Conservation (phyloP, 2,888 invertebrate genomes). For the Megalurothrips usitatus region DNA sequence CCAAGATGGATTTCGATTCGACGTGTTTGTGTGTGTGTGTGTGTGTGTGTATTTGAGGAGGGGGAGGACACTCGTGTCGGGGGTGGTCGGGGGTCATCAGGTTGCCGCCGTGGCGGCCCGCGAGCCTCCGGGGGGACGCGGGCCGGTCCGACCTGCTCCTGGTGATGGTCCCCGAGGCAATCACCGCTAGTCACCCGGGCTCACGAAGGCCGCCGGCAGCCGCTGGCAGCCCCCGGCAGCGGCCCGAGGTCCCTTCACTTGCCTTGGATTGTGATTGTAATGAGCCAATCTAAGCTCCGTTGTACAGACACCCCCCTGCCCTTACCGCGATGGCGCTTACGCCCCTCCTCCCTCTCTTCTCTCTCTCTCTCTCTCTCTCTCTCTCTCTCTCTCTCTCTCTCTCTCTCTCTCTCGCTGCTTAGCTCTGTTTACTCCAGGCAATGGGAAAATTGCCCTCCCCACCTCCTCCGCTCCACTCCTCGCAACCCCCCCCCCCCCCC, state of each 20-base stretch:
- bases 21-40: too few relatives aligned
- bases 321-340: neutral
- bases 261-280: conserved; percentile 6
- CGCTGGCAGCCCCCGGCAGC: neutral
- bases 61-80: neutral
- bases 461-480: neutral
- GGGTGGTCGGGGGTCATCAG: too few relatives aligned
- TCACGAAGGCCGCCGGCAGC: neutral
- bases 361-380: neutral
- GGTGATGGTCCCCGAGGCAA: neutral
- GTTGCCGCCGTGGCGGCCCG: neutral
- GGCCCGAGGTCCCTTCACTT: neutral
- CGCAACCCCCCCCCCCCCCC: neutral
- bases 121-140: neutral
- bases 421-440: conserved; percentile 4
- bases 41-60: neutral
- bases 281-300: conserved; percentile 18
- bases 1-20: too few relatives aligned
- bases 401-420: neutral
- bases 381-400: neutral
- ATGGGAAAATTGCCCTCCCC: neutral
- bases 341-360: neutral
- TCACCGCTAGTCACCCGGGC: neutral
- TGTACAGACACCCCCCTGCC: neutral
- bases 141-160: too few relatives aligned